These are phyloP conservation scores for Philaethria dido DNA, from an alignment of 2,888 invertebrate species.

Conservation along the genomic window DNA sequence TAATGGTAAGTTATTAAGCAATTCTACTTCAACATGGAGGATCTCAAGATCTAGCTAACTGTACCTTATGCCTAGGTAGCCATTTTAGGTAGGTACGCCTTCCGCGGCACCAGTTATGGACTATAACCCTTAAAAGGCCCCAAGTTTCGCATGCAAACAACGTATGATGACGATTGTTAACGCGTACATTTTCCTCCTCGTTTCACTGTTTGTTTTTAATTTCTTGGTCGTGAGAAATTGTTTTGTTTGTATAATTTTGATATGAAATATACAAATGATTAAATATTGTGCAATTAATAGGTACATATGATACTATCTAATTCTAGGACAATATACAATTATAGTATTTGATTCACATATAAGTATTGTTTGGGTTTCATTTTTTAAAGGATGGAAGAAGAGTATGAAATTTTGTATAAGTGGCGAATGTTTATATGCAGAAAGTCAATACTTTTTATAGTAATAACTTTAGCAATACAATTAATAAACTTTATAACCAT, in stretches of 20 bases:
- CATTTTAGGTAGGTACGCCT: slow-evolving; percentile 34
- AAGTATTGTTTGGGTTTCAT: no score
- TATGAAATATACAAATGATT: neutral
- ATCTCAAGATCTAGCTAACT: slow-evolving; percentile 51
- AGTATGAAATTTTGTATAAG: no score
- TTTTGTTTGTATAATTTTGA: neutral
- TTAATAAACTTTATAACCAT: no score
- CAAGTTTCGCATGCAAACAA: slow-evolving; percentile 52
- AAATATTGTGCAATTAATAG: no score
- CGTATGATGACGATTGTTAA: slow-evolving; percentile 49
- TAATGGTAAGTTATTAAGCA: slow-evolving; percentile 77
- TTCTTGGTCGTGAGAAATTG: slow-evolving; percentile 13
- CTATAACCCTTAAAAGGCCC: slow-evolving; percentile 50
- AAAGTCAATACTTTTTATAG: no score
- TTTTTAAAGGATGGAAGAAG: no score
- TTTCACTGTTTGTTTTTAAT: slow-evolving; percentile 33
- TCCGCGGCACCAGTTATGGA: slow-evolving; percentile 45
- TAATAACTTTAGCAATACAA: no score
- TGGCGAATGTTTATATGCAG: no score
- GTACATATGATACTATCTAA: no score
- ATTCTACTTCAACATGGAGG: slow-evolving; percentile 66
- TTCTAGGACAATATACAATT: no score
- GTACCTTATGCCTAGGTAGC: slow-evolving; percentile 31
- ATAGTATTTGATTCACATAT: no score
- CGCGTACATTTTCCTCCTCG: slow-evolving; percentile 48